These are phyloP conservation scores for Thymelicus sylvestris DNA, from an alignment of 2,888 invertebrate genomes.

Conservation along the genomic window DNA sequence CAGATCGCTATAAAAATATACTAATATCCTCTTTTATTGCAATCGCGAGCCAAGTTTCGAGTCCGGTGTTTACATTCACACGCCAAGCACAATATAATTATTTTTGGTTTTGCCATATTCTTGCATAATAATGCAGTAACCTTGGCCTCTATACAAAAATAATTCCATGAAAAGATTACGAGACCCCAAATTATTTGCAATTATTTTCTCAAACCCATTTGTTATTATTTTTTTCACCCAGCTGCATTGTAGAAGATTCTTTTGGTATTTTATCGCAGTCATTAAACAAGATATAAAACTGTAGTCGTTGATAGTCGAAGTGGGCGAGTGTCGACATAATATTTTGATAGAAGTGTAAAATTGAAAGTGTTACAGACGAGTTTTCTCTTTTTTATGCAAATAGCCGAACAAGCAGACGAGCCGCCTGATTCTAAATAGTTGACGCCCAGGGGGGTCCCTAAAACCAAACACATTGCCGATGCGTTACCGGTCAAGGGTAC, in stretches of 20 bases:
- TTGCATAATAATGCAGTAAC: constrained; percentile 12
- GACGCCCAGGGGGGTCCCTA: background rate
- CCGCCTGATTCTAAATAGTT: no score
- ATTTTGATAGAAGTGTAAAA: constrained; percentile 27
- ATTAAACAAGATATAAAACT: constrained; percentile 44
- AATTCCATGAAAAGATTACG: constrained; percentile 24
- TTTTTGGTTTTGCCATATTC: constrained; percentile 14
- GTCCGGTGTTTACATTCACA: background rate
- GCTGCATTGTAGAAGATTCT: constrained; percentile 27
- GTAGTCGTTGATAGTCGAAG: constrained; percentile 10
- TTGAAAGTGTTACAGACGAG: constrained; percentile 15
- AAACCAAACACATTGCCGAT: no score
- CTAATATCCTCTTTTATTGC: background rate
- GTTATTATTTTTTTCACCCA: constrained; percentile 13
- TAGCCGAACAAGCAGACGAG: background rate
- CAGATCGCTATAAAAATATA: no score
- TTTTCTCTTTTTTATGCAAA: constrained; percentile 24
- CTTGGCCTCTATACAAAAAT: constrained; percentile 17
- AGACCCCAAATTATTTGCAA: constrained; percentile 4
- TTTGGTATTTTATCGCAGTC: constrained; percentile 40
- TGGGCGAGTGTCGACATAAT: constrained; percentile 20
- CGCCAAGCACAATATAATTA: constrained; percentile 15
- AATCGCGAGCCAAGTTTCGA: constrained; percentile 6
- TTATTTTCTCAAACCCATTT: constrained; percentile 37
- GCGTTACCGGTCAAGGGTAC: no score